phyloP scores from a whole-genome alignment of 2,797 vertebrate genomes.

The Sebastes vulpes region DNA sequence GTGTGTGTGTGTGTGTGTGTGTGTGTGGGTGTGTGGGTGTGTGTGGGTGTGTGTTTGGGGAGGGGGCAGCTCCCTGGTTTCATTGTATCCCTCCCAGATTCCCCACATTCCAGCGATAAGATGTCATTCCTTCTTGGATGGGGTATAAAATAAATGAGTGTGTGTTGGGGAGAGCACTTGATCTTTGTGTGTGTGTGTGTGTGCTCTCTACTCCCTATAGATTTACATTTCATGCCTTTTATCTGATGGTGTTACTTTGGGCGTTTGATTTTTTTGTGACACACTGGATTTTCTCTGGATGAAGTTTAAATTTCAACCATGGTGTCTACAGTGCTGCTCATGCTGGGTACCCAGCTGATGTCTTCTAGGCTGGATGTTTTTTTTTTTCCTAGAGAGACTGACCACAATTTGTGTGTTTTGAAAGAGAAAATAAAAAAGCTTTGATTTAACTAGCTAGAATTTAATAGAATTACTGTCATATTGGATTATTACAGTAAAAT shows the following conservation, averaged over 20 bases:
- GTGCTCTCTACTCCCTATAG: background rate
- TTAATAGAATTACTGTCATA: background rate
- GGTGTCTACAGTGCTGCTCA: background rate
- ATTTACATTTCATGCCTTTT: background rate
- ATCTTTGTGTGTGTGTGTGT: background rate
- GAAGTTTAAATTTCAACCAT: background rate
- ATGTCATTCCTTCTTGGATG: conserved; percentile 62
- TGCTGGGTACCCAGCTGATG: background rate
- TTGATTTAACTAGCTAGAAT: background rate
- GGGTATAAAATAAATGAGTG: background rate
- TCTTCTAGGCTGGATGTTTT: background rate
- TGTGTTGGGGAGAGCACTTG: background rate
- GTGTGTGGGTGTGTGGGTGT: conserved; percentile 15
- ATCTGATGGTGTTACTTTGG: background rate
- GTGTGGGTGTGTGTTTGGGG: conserved; percentile 26
- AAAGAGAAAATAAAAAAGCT: background rate
- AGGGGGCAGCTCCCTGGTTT: conserved; percentile 45
- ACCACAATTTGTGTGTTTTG: no score
- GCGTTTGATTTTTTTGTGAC: background rate
- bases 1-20: conserved; percentile 17
- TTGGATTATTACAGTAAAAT: no score
- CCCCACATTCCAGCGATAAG: conserved; percentile 74
- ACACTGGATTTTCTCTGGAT: background rate
- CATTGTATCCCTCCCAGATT: conserved; percentile 69
- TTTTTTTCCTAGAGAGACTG: background rate